Conservation (phyloP, 2,797 vertebrate species). For the Chelidonichthys spinosus region DNA sequence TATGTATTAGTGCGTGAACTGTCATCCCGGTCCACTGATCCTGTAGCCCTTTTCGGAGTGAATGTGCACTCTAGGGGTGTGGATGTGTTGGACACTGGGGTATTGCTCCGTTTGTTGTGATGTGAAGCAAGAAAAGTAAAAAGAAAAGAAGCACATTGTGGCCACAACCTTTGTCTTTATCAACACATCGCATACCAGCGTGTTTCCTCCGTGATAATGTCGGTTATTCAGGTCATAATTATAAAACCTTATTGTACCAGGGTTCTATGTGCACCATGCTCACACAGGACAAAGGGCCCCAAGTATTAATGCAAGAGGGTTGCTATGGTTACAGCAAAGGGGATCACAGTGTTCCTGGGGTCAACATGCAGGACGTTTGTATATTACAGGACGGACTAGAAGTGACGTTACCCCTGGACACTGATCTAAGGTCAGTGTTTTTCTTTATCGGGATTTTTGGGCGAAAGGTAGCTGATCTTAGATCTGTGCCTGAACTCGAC, state of each 20-base stretch:
- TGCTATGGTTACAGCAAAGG: constrained; percentile 55
- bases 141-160: constrained; percentile 11
- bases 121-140: constrained; percentile 32
- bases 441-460: constrained; percentile 2
- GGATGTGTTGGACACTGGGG: constrained; percentile 38
- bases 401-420: constrained; percentile 53
- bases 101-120: constrained; percentile 69
- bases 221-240: constrained; percentile 24
- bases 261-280: constrained; percentile 68
- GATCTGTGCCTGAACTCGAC: constrained; percentile 52
- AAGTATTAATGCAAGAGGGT: constrained; percentile 45
- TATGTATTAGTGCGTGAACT: constrained; percentile 49
- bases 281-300: constrained; percentile 57
- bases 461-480: constrained; percentile 36
- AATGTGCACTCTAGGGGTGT: constrained; percentile 61
- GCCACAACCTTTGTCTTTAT: constrained; percentile 9
- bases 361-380: constrained; percentile 74
- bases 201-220: constrained; percentile 28
- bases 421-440: constrained; percentile 55
- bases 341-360: constrained; percentile 79
- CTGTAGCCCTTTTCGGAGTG: constrained; percentile 77
- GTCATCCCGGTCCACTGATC: constrained; percentile 66
- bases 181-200: constrained; percentile 4
- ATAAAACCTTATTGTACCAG: constrained; percentile 38
- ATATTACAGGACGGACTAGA: constrained; percentile 63